Percentiles rank a stretch among this genome's conserved stretches.
Conservation (phyloP, 2,797 vertebrate genomes). For the Eurystomus glaucurus region DNA sequence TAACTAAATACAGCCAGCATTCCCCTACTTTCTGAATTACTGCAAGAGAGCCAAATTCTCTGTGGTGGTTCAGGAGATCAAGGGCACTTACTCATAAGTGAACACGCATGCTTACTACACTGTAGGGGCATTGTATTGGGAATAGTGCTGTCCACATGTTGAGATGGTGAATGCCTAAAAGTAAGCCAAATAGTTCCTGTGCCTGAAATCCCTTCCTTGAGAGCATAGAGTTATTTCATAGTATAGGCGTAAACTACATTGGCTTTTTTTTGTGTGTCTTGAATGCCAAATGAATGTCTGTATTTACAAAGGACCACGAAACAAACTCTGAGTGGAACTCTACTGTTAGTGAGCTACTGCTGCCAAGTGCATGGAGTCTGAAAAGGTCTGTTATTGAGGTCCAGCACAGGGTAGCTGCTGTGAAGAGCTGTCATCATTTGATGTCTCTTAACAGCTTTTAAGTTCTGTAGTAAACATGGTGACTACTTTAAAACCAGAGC, state of each 20-base stretch:
- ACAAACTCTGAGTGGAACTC: constrained; percentile 7
- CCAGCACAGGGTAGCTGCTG: constrained; percentile 13
- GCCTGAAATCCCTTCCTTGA: constrained; percentile 42
- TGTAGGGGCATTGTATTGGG: constrained; percentile 27
- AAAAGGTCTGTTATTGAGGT: constrained; percentile 19
- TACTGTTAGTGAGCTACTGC: background rate
- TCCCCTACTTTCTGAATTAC: constrained; percentile 28
- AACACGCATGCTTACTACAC: background rate
- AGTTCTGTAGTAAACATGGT: constrained; percentile 28
- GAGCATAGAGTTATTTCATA: background rate
- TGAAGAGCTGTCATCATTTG: constrained; percentile 41
- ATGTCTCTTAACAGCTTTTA: constrained; percentile 25
- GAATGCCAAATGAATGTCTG: constrained; percentile 31
- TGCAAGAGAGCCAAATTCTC: constrained; percentile 33
- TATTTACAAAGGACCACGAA: constrained; percentile 40
- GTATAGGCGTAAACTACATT: background rate
- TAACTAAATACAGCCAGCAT: constrained; percentile 37
- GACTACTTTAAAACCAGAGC: constrained; percentile 15
- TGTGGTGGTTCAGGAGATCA: constrained; percentile 50
- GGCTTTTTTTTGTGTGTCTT: background rate
- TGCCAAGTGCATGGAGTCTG: background rate
- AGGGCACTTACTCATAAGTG: constrained; percentile 22
- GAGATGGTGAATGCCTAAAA: background rate
- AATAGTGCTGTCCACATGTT: background rate
- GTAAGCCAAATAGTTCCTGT: constrained; percentile 5